A percentile compares a stretch with the other conserved stretches of the same genome.
These are phyloP conservation scores for Ambastaia sidthimunki DNA, from an alignment of 2,797 vertebrate species.

Conservation along the genomic window DNA sequence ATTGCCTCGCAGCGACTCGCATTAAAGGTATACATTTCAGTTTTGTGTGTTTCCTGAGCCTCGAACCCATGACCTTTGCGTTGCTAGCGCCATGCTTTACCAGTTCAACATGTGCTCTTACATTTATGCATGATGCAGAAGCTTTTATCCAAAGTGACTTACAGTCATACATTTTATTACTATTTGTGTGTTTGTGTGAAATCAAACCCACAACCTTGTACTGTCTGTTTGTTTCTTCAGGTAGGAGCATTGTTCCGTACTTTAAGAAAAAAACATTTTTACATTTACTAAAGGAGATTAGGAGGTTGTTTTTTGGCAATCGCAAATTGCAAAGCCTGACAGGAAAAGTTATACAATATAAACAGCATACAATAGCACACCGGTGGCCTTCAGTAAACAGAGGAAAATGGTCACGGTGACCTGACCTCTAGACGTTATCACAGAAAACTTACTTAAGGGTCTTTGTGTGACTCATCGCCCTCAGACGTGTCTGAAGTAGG, in stretches of 20 bases:
- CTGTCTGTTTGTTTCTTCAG: too few relatives aligned
- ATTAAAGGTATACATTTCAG: neutral
- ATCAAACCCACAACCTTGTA: too few relatives aligned
- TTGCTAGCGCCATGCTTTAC: too few relatives aligned
- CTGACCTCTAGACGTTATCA: constrained; percentile 18
- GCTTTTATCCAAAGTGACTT: too few relatives aligned
- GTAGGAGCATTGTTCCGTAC: too few relatives aligned
- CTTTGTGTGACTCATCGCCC: constrained; percentile 36
- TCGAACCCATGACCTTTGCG: neutral
- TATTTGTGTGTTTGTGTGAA: too few relatives aligned
- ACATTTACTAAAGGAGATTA: neutral
- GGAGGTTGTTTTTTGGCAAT: neutral
- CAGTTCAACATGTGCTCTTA: too few relatives aligned
- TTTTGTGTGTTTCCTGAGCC: neutral
- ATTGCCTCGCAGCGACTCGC: neutral
- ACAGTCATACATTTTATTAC: too few relatives aligned
- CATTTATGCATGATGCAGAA: too few relatives aligned
- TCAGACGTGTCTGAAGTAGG: constrained; percentile 43
- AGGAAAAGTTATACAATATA: constrained; percentile 8
- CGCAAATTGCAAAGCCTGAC: neutral
- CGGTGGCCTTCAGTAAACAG: constrained; percentile 35
- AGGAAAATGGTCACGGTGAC: constrained; percentile 25
- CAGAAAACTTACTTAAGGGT: constrained; percentile 32
- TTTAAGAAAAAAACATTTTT: neutral
- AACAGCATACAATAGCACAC: neutral